Percentiles rank a stretch among this genome's conserved stretches.
phyloP scores from a whole-genome alignment of 2,888 invertebrate species.

The Mythimna albipuncta region DNA sequence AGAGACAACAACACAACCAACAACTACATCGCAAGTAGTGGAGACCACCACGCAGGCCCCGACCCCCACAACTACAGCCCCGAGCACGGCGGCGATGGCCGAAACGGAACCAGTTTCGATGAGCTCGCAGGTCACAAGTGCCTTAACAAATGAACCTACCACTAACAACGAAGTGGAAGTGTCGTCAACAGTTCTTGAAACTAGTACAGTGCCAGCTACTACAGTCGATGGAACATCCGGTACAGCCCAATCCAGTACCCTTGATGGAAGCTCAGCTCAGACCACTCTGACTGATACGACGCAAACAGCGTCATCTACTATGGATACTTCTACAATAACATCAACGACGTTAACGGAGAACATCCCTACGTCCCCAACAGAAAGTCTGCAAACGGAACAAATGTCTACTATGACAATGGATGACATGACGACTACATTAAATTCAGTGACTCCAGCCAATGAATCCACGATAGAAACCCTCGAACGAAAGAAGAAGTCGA shows the following conservation, averaged over 20 bases:
- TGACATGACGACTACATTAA: conserved; percentile 58
- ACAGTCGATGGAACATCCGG: conserved; percentile 37
- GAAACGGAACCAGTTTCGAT: conserved; percentile 63
- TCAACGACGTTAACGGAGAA: conserved; percentile 41
- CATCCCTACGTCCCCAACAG: conserved; percentile 23
- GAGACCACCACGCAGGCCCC: conserved; percentile 52
- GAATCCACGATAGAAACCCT: conserved; percentile 79
- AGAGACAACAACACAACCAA: conserved; percentile 51
- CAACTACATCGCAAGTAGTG: conserved; percentile 17
- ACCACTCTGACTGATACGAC: conserved; percentile 20
- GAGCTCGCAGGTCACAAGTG: conserved; percentile 65
- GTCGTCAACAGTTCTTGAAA: conserved; percentile 62
- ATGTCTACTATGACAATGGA: conserved; percentile 48
- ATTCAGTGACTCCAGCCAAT: conserved; percentile 61
- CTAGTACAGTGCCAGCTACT: conserved; percentile 52
- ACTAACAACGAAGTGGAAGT: conserved; percentile 72
- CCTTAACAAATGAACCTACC: conserved; percentile 70
- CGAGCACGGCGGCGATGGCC: conserved; percentile 46
- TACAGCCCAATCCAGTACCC: conserved; percentile 32
- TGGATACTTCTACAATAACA: conserved; percentile 45
- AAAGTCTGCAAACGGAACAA: conserved; percentile 48
- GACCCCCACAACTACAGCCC: conserved; percentile 31
- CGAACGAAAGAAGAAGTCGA: conserved; percentile 83
- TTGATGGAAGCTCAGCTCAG: conserved; percentile 37
- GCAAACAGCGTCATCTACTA: conserved; percentile 38